These are phyloP conservation scores for Ernsta delagoae DNA, from an alignment of 2,888 invertebrate species.

Conservation along the genomic window DNA sequence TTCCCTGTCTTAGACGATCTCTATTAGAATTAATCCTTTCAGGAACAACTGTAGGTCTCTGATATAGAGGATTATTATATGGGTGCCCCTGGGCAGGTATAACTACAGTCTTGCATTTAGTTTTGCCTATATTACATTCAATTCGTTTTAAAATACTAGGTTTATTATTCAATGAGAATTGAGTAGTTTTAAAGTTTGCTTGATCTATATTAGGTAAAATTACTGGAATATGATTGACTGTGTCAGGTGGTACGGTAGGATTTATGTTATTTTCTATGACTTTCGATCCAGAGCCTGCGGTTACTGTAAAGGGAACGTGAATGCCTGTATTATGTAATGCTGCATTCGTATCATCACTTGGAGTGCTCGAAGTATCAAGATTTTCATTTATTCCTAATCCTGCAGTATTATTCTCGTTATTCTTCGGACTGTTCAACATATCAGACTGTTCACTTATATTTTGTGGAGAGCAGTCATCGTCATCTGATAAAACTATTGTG, in stretches of 20 bases:
- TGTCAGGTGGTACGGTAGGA: background rate
- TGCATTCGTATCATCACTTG: background rate
- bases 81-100: constrained; percentile 9
- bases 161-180: background rate
- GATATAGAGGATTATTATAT: background rate
- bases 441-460: background rate
- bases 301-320: background rate
- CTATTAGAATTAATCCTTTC: background rate
- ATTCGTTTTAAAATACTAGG: background rate
- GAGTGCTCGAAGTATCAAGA: background rate
- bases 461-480: constrained; percentile 8
- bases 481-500: constrained; percentile 26
- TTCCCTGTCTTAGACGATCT: background rate
- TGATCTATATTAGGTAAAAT: background rate
- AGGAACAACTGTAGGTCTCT: background rate
- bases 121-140: background rate
- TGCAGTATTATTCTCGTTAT: background rate
- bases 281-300: background rate
- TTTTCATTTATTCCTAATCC: background rate
- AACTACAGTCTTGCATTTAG: constrained; percentile 9
- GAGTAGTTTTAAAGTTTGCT: background rate
- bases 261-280: background rate
- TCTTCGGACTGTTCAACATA: background rate
- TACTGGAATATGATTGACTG: background rate
- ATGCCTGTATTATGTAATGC: background rate